These are phyloP conservation scores for Pseudochirops corinnae DNA, from an alignment of 2,797 vertebrate species.

Conservation along the genomic window DNA sequence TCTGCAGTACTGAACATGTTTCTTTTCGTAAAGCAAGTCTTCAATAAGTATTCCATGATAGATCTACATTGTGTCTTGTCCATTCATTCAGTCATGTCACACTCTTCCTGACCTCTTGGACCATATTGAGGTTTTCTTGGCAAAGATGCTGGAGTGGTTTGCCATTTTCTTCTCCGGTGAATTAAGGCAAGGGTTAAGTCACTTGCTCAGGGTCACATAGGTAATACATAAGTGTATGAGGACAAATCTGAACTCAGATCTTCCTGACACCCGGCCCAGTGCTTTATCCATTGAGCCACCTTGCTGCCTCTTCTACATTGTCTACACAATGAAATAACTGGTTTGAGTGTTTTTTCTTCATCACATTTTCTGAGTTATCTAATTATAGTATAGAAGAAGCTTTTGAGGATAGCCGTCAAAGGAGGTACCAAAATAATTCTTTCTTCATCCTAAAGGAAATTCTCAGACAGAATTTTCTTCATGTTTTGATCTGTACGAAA, in stretches of 20 bases:
- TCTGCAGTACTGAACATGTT: background rate
- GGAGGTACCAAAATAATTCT: background rate
- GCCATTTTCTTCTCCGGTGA: background rate
- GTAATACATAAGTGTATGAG: too few species aligned
- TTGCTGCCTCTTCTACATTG: background rate
- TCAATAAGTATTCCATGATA: background rate
- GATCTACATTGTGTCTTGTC: background rate
- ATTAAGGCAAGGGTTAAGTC: background rate
- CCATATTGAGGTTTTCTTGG: background rate
- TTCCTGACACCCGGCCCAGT: background rate
- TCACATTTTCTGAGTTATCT: background rate
- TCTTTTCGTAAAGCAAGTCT: background rate
- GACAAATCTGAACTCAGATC: background rate
- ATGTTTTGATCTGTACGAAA: background rate
- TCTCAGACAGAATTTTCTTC: background rate
- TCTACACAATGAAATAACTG: background rate
- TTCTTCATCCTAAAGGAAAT: background rate
- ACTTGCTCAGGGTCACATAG: too few species aligned
- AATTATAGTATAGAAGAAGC: background rate
- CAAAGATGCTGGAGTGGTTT: background rate
- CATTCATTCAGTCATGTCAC: background rate
- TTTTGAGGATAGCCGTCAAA: background rate
- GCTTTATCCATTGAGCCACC: background rate
- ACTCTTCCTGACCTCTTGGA: background rate
- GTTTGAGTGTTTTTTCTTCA: background rate